phyloP scores from a whole-genome alignment of 2,113 vertebrate genomes.

The Astur gentilis region DNA sequence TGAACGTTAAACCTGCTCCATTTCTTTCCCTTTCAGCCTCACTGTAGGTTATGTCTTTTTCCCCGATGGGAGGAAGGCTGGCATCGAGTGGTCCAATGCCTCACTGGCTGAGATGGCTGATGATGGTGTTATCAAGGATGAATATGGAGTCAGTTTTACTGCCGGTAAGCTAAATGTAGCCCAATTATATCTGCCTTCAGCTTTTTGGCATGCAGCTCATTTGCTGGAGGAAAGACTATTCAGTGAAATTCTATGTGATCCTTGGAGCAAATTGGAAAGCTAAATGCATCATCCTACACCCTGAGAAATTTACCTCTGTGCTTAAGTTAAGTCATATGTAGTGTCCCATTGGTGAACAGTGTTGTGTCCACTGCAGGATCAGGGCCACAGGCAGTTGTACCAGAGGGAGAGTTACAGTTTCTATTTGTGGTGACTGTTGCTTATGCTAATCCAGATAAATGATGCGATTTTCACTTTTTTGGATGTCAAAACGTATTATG shows the following conservation, averaged over 20 bases:
- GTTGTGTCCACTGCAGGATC: neutral
- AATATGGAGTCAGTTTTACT: conserved; percentile 33
- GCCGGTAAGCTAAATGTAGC: neutral
- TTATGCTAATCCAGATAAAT: neutral
- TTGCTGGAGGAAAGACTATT: neutral
- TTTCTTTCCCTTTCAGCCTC: conserved; percentile 13
- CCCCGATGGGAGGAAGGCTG: conserved; percentile 47
- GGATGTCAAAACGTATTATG: neutral
- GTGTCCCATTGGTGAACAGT: neutral
- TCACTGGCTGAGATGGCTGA: conserved; percentile 43
- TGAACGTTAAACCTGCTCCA: neutral
- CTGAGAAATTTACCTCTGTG: neutral
- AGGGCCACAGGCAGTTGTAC: neutral
- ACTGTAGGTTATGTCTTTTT: conserved; percentile 58
- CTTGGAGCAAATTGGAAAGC: neutral
- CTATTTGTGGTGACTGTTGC: neutral
- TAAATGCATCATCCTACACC: neutral
- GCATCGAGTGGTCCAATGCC: conserved; percentile 48
- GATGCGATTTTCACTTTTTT: neutral
- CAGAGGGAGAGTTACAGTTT: neutral
- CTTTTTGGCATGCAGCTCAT: neutral
- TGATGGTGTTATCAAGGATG: conserved; percentile 37
- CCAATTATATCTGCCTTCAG: neutral
- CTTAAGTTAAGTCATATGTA: neutral
- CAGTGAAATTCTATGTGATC: neutral